These are phyloP conservation scores for Leptobrachium leishanense DNA, from an alignment of 2,113 vertebrate species.

Conservation along the genomic window DNA sequence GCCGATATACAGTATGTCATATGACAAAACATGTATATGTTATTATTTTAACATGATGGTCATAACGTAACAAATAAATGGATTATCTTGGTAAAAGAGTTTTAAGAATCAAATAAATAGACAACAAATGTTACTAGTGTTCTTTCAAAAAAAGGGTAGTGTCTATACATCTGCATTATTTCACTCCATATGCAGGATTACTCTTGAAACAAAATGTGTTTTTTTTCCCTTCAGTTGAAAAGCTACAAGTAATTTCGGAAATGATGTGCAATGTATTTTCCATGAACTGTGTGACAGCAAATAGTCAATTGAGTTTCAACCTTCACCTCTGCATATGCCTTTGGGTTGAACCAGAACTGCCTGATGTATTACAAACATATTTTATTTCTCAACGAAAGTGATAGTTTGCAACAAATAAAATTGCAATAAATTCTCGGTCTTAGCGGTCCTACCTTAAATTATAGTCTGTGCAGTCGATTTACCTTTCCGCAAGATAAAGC, in stretches of 20 bases:
- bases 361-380: slow-evolving; percentile 37
- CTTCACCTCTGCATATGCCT: slow-evolving; percentile 37
- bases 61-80: too few species aligned
- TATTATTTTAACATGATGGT: too few species aligned
- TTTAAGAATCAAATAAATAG: too few species aligned
- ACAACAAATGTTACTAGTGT: too few species aligned
- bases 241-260: slow-evolving; percentile 22
- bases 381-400: slow-evolving; percentile 15
- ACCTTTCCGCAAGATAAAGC: slow-evolving; percentile 45
- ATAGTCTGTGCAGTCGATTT: slow-evolving; percentile 36
- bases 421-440: slow-evolving; percentile 30
- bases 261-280: slow-evolving; percentile 21
- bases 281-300: slow-evolving; percentile 8
- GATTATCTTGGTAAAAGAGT: too few species aligned
- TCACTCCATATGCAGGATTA: neutral
- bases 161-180: too few species aligned
- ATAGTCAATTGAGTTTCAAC: slow-evolving; percentile 27
- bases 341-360: slow-evolving; percentile 18
- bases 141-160: too few species aligned
- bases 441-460: slow-evolving; percentile 41
- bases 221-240: neutral
- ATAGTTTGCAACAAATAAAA: slow-evolving; percentile 41
- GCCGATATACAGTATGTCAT: too few species aligned
- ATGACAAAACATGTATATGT: too few species aligned
- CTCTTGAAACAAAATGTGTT: neutral